Conservation (phyloP, 2,113 vertebrate genomes). For the Microtus montanus region DNA sequence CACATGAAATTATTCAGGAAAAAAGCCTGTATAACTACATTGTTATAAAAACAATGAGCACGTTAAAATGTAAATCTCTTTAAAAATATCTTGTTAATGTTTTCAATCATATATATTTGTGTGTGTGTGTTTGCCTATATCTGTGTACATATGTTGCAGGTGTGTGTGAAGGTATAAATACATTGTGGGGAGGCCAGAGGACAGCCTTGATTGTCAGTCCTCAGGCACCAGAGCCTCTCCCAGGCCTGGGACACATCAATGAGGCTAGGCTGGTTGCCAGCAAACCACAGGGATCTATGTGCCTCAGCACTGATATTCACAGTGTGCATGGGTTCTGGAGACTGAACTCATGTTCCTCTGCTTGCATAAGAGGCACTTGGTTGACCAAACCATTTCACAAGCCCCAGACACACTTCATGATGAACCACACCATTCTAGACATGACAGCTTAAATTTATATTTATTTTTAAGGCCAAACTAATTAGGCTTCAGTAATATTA, state of each 20-base stretch:
- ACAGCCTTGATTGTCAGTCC: neutral
- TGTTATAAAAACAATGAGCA: neutral
- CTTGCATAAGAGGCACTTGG: too few species aligned
- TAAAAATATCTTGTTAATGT: neutral
- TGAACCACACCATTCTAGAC: neutral
- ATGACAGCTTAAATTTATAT: constrained; percentile 19
- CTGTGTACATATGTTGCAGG: neutral
- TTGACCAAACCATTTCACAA: neutral
- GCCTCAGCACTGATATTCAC: neutral
- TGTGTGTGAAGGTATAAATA: neutral
- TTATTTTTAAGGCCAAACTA: constrained; percentile 16
- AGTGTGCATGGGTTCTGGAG: neutral
- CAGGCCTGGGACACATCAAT: too few species aligned
- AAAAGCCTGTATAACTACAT: constrained; percentile 11
- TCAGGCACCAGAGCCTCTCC: neutral
- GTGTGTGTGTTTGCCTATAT: neutral
- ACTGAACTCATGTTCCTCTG: neutral
- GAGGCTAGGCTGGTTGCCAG: neutral
- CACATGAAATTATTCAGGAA: neutral
- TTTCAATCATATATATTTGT: constrained; percentile 26
- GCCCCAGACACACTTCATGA: neutral
- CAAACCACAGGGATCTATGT: neutral
- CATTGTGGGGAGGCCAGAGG: neutral
- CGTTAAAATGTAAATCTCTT: neutral
- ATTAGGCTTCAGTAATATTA: neutral